phyloP scores from a whole-genome alignment of 2,797 vertebrate species.

The Melanotaenia boesemani region DNA sequence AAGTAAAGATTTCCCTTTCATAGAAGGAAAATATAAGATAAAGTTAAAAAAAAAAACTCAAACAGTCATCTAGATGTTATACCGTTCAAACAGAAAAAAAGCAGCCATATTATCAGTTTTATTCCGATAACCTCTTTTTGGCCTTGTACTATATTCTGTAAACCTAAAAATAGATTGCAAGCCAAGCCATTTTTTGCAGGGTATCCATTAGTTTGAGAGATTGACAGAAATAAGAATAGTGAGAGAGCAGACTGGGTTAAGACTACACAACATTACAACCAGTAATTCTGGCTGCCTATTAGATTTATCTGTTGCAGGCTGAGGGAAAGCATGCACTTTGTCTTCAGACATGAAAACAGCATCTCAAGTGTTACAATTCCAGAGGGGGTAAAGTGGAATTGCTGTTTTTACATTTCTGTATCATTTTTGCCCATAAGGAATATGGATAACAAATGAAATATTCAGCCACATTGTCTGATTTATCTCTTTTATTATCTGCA shows the following conservation, averaged over 20 bases:
- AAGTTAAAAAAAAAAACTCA: not conserved
- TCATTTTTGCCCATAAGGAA: conserved; percentile 91
- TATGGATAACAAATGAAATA: conserved; percentile 95
- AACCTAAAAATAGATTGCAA: conserved; percentile 65
- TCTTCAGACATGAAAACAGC: conserved; percentile 86
- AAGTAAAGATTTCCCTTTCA: not conserved
- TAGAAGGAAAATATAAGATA: not conserved
- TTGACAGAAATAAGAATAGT: conserved; percentile 74
- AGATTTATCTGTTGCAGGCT: conserved; percentile 84
- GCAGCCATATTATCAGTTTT: not conserved
- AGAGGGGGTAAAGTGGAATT: conserved; percentile 85
- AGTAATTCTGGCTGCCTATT: conserved; percentile 84
- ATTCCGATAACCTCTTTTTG: conserved; percentile 34
- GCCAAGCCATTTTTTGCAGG: conserved; percentile 52
- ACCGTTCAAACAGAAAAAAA: conserved; percentile 10
- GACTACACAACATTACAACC: conserved; percentile 84
- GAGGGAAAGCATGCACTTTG: conserved; percentile 79
- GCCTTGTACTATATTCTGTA: conserved; percentile 48
- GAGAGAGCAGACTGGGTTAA: conserved; percentile 77
- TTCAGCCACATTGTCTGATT: conserved; percentile 91
- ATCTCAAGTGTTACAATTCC: conserved; percentile 84
- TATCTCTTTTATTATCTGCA: conserved; percentile 90
- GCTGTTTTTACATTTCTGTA: conserved; percentile 90
- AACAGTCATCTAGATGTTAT: not conserved
- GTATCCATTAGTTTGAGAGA: conserved; percentile 73